phyloP scores from a whole-genome alignment of 2,888 invertebrate genomes.

The Galerucella calmariensis region DNA sequence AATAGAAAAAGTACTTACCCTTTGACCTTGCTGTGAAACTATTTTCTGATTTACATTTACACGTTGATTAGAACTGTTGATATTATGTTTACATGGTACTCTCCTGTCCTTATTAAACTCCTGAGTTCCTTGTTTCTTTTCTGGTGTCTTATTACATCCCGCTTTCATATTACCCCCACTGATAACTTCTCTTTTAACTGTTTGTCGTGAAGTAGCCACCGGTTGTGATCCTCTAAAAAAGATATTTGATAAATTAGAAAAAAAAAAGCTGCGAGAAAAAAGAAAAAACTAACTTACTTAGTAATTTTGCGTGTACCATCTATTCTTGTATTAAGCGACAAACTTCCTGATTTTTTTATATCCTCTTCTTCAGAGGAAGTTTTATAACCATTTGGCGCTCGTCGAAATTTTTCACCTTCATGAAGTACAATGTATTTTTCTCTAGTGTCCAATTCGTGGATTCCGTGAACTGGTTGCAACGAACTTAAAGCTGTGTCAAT shows the following conservation, averaged over 20 bases:
- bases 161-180: not conserved
- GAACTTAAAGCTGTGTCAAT: constrained; percentile 2
- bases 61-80: not conserved
- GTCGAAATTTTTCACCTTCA: constrained; percentile 5
- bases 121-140: not conserved
- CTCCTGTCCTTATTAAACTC: not conserved
- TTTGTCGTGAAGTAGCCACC: not conserved
- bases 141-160: not conserved
- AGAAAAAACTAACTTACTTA: not conserved
- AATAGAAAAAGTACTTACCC: not conserved
- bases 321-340: not conserved
- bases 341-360: not conserved
- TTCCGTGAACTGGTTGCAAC: not conserved
- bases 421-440: constrained; percentile 17
- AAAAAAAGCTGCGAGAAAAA: not conserved
- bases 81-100: not conserved
- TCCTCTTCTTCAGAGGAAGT: not conserved
- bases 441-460: not conserved
- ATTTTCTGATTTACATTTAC: not conserved
- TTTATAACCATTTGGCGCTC: constrained; percentile 12
- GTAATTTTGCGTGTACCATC: not conserved
- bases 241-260: no score
- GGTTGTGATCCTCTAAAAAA: not conserved
- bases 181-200: not conserved
- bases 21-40: not conserved